phyloP scores from a whole-genome alignment of 2,888 invertebrate species.

The Acronicta aceris region DNA sequence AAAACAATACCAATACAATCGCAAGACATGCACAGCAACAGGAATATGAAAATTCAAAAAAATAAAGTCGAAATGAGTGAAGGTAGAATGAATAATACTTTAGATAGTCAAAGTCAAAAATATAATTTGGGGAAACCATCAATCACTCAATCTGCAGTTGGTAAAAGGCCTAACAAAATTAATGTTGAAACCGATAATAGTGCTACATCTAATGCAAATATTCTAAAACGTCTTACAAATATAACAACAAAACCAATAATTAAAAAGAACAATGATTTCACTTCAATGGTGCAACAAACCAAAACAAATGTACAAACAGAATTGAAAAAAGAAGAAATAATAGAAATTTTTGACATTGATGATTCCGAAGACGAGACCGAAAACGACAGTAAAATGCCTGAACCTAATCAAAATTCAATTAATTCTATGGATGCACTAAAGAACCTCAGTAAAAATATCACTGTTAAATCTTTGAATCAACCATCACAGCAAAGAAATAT shows the following conservation, averaged over 20 bases:
- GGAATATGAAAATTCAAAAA: slow-evolving; percentile 43
- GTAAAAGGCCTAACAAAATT: slow-evolving; percentile 5
- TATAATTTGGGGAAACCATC: slow-evolving; percentile 1
- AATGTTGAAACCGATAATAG: slow-evolving; percentile 18
- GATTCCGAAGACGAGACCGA: slow-evolving; percentile 80
- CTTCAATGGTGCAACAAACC: slow-evolving; percentile 39
- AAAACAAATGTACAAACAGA: slow-evolving; percentile 49
- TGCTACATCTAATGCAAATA: slow-evolving; percentile 27
- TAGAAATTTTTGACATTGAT: slow-evolving; percentile 82
- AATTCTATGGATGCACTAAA: slow-evolving; percentile 63
- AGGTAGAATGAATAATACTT: slow-evolving; percentile 14
- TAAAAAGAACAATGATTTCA: slow-evolving; percentile 20
- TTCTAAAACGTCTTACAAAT: slow-evolving; percentile 34
- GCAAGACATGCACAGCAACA: slow-evolving; percentile 22
- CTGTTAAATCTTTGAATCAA: slow-evolving; percentile 67
- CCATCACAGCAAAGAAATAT: slow-evolving; percentile 26
- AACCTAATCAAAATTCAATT: slow-evolving; percentile 31
- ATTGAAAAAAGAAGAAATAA: slow-evolving; percentile 67
- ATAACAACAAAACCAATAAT: slow-evolving; percentile 50
- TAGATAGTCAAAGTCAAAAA: slow-evolving; percentile 18
- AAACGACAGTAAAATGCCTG: slow-evolving; percentile 33
- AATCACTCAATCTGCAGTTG: slow-evolving; percentile 8
- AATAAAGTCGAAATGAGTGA: slow-evolving; percentile 27
- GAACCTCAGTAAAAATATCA: slow-evolving; percentile 73
- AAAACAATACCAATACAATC: slow-evolving; percentile 5